Evolutionary conservation across 2,797 vertebrate species (phyloP), one percentile per base, ranked within the genome.

Genomic region (Muraenolepis orangiensis): DNA sequence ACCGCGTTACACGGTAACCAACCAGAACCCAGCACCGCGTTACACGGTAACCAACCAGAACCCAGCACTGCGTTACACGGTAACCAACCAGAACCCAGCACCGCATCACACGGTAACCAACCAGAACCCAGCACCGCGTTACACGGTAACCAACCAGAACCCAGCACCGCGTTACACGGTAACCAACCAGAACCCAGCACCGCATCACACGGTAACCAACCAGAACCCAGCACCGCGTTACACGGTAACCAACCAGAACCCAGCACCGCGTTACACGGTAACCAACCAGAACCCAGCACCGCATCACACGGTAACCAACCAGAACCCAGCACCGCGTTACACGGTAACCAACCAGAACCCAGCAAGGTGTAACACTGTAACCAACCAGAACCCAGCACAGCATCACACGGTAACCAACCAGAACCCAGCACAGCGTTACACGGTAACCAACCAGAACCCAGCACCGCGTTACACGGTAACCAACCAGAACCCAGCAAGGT

Each of bases 1-100:
- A 23, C 81, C 73, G 78, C 2, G 74, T 86, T 87, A 89, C 84
- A 89, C n/a, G n/a, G n/a, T n/a, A n/a, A n/a, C n/a, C n/a, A n/a
- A n/a, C n/a, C 20, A 23, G 20, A n/a, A 23, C 51, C 51, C 51
- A 8, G 20, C 51, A 23, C 81, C 73, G 78, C 2, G 74, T 86
- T 87, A 89, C 84, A 89, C n/a, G n/a, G n/a, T n/a, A n/a, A n/a
- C n/a, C n/a, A n/a, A n/a, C n/a, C 20, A 23, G 20, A n/a, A 23
- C 51, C 51, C 51, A 8, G 20, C 51, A 23, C n/a, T n/a, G n/a
- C n/a, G n/a, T n/a, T n/a, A n/a, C n/a, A n/a, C n/a, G n/a, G n/a
- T n/a, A n/a, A n/a, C n/a, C n/a, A n/a, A n/a, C n/a, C 20, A 23
- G 20, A n/a, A 23, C 51, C 51, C 51, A 8, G 20, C 51, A 23